phyloP scores from a whole-genome alignment of 2,888 invertebrate species.

The Cosmorhoe ocellata region DNA sequence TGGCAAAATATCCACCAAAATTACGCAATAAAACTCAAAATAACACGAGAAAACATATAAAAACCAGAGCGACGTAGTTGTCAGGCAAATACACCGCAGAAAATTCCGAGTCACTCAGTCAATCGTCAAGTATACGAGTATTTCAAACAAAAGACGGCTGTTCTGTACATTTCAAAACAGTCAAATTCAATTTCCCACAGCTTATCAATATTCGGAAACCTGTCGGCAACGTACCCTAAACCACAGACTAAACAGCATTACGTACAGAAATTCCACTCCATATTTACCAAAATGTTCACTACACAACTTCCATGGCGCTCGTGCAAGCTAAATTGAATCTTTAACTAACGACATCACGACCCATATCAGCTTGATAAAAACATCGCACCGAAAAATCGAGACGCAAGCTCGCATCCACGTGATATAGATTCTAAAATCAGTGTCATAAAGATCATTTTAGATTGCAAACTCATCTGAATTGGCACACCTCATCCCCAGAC shows the following conservation, averaged over 20 bases:
- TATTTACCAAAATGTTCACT: neutral
- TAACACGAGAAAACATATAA: too few species aligned
- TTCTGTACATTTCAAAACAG: neutral
- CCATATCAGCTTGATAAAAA: too few species aligned
- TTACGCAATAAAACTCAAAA: too few species aligned
- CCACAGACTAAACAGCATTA: neutral
- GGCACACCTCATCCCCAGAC: constrained; percentile 15
- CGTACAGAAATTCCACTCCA: neutral
- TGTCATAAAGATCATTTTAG: neutral
- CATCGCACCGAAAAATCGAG: too few species aligned
- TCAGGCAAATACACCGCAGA: too few species aligned
- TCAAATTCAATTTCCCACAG: constrained; percentile 10
- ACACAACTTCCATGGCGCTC: too few species aligned
- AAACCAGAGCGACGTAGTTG: too few species aligned
- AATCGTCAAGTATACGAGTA: too few species aligned
- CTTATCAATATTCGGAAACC: constrained; percentile 13
- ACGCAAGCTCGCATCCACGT: neutral
- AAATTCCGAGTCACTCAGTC: too few species aligned
- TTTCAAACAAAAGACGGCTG: neutral
- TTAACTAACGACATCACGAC: neutral
- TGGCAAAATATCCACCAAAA: too few species aligned
- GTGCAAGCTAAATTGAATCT: neutral
- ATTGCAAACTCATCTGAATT: neutral
- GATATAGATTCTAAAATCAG: neutral
- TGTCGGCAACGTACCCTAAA: constrained; percentile 4